Percentiles rank a stretch among this genome's conserved stretches.
These are phyloP conservation scores for Arrhamphus sclerolepis DNA, from an alignment of 2,797 vertebrate genomes.

Conservation along the genomic window DNA sequence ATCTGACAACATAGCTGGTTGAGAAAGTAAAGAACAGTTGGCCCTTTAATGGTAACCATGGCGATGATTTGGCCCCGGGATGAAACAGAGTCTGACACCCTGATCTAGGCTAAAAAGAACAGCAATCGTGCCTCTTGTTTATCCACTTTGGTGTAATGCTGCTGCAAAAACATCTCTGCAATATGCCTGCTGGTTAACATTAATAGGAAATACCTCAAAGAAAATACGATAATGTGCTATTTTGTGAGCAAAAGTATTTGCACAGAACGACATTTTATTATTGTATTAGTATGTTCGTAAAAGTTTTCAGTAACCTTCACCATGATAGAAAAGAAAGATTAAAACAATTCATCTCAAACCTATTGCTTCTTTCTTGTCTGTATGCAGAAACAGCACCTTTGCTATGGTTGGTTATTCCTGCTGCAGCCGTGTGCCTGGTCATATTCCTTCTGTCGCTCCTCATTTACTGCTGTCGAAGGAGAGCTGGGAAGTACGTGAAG, in stretches of 20 bases:
- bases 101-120: background rate
- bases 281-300: background rate
- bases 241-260: background rate
- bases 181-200: slow-evolving; percentile 14
- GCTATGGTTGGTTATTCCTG: slow-evolving; percentile 68
- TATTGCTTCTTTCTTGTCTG: too few species aligned
- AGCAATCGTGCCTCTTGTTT: slow-evolving; percentile 17
- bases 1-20: too few species aligned
- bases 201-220: background rate
- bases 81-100: too few species aligned
- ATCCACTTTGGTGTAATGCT: slow-evolving; percentile 11
- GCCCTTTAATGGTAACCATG: too few species aligned
- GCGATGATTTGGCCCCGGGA: too few species aligned
- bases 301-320: background rate
- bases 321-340: background rate
- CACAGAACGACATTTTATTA: too few species aligned
- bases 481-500: slow-evolving; percentile 62
- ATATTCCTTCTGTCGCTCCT: slow-evolving; percentile 54
- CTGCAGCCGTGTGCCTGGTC: slow-evolving; percentile 46
- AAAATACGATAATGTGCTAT: background rate
- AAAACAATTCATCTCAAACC: too few species aligned
- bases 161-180: slow-evolving; percentile 18
- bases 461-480: slow-evolving; percentile 63
- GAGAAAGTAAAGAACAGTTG: too few species aligned
- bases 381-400: slow-evolving; percentile 47